Percentiles rank a stretch among this genome's conserved stretches.
Conservation (phyloP, 2,797 vertebrate genomes). For the Champsocephalus gunnari region DNA sequence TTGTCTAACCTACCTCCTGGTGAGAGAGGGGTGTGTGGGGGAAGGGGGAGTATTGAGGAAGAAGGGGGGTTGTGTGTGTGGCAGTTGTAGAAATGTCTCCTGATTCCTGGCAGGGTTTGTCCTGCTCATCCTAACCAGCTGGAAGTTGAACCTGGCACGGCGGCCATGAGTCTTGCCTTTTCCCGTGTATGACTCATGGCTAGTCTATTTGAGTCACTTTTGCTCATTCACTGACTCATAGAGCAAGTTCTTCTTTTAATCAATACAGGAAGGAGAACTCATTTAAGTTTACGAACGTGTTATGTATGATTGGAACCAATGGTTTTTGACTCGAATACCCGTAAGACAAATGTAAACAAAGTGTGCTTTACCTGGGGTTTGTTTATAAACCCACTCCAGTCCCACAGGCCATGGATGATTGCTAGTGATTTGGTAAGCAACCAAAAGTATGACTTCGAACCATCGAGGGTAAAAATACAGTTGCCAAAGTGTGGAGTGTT, state of each 20-base stretch:
- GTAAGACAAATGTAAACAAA: conserved; percentile 20
- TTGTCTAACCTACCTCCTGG: conserved; percentile 75
- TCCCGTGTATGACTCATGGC: conserved; percentile 72
- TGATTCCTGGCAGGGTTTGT: conserved; percentile 62
- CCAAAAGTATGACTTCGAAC: conserved; percentile 26
- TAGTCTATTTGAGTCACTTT: conserved; percentile 49
- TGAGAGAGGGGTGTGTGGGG: conserved; percentile 69
- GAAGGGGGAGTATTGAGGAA: conserved; percentile 64
- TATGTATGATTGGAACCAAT: conserved; percentile 10
- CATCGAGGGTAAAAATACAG: conserved; percentile 18
- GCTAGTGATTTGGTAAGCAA: conserved; percentile 23
- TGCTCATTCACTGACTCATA: conserved; percentile 60
- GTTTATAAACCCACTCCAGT: neutral
- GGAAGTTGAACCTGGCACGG: conserved; percentile 48
- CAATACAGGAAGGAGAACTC: conserved; percentile 20
- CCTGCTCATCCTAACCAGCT: conserved; percentile 55
- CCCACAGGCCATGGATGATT: conserved; percentile 14
- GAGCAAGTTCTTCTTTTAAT: conserved; percentile 25
- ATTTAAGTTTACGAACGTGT: conserved; percentile 15
- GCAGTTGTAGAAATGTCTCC: conserved; percentile 54
- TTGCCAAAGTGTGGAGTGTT: conserved; percentile 38
- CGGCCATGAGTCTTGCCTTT: conserved; percentile 43
- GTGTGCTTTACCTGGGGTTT: neutral
- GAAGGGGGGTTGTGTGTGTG: conserved; percentile 69
- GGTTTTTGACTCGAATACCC: conserved; percentile 1